A percentile compares a stretch with the other conserved stretches of the same genome.
These are phyloP conservation scores for Epirrhoe tristata DNA, from an alignment of 2,888 invertebrate genomes.

Conservation along the genomic window DNA sequence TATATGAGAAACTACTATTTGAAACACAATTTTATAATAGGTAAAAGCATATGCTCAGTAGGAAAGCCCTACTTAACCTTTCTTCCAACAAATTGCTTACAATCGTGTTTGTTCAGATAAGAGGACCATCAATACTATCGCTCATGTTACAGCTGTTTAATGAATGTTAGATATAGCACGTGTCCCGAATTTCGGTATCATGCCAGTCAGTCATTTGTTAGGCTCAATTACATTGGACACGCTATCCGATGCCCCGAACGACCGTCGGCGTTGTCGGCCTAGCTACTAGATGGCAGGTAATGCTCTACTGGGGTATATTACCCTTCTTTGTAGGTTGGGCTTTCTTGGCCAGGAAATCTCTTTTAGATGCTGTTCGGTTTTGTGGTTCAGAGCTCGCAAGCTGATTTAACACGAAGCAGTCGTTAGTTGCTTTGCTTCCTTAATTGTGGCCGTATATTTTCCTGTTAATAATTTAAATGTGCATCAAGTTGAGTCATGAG, in stretches of 20 bases:
- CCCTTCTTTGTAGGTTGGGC: not conserved
- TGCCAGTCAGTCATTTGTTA: conserved; percentile 24
- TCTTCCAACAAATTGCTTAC: conserved; percentile 5
- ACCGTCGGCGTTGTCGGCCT: not conserved
- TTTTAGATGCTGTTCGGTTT: not conserved
- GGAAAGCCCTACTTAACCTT: conserved; percentile 32
- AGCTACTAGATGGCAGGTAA: not conserved
- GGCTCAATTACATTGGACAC: conserved; percentile 26
- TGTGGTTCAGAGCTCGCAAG: too few species aligned
- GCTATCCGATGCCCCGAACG: conserved; percentile 8
- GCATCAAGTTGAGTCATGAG: not conserved
- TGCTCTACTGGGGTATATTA: not conserved
- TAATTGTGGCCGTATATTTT: not conserved
- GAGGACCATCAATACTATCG: conserved; percentile 30
- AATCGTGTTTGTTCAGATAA: conserved; percentile 33
- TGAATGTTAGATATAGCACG: conserved; percentile 36
- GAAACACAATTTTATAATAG: too few species aligned
- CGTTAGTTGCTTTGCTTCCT: not conserved
- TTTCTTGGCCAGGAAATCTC: not conserved
- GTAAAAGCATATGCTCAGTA: not conserved
- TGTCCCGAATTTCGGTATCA: conserved; percentile 30
- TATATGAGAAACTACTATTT: too few species aligned
- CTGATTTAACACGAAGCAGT: too few species aligned
- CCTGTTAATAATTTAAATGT: not conserved
- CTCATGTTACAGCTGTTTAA: conserved; percentile 22